phyloP scores from a whole-genome alignment of 2,888 invertebrate species.

The Parasteatoda lunata region DNA sequence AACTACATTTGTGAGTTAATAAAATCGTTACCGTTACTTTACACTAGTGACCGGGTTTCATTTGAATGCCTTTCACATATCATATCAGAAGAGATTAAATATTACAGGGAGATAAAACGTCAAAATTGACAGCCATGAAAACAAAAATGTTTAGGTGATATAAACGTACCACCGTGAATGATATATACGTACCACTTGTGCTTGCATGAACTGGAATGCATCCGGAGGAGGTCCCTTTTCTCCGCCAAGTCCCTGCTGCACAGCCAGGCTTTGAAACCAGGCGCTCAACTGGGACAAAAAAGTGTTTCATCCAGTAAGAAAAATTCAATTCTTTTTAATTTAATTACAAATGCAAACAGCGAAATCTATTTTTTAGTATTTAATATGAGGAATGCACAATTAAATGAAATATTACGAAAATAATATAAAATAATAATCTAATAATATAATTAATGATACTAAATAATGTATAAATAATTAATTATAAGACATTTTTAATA shows the following conservation, averaged over 20 bases:
- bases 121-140: no score
- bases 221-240: conserved; percentile 87
- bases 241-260: conserved; percentile 78
- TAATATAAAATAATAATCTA: not conserved
- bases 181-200: conserved; percentile 78
- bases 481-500: no score
- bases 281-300: conserved; percentile 78
- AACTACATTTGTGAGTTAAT: no score
- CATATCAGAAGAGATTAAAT: no score
- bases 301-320: not conserved
- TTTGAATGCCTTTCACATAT: no score
- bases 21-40: no score
- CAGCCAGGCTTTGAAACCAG: conserved; percentile 84
- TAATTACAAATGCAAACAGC: not conserved
- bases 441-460: not conserved
- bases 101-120: no score
- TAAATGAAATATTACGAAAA: not conserved
- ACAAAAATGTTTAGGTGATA: no score
- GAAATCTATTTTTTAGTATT: not conserved
- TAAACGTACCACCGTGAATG: conserved; percentile 75
- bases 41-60: no score
- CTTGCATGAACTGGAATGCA: conserved; percentile 85
- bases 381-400: not conserved
- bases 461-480: not conserved
- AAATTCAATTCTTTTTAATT: no score